Conservation (phyloP, 2,888 invertebrate species). For the Drosophila tanythrix region DNA sequence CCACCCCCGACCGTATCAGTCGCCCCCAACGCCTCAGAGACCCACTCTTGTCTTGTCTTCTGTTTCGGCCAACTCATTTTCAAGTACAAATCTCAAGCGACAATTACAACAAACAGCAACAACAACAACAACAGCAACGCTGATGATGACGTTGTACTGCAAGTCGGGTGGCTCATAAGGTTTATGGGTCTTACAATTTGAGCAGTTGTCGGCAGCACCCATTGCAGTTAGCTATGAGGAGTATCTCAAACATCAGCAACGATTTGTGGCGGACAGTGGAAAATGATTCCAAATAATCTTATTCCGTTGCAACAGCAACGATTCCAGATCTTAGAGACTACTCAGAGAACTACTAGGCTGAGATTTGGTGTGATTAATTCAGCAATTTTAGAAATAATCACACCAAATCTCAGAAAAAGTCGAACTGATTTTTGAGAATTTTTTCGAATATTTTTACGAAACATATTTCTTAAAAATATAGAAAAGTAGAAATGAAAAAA, state of each 20-base stretch:
- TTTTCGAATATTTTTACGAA: neutral
- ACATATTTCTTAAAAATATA: neutral
- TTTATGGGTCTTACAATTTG: constrained; percentile 34
- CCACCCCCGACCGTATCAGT: constrained; percentile 35
- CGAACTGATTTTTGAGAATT: no score
- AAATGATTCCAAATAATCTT: neutral
- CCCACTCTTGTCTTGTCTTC: constrained; percentile 13
- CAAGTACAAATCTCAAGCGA: constrained; percentile 68
- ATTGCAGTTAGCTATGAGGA: neutral
- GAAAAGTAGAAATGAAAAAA: no score
- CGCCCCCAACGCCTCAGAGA: neutral
- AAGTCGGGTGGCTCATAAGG: constrained; percentile 16
- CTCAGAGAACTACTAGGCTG: neutral
- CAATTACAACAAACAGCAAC: constrained; percentile 24
- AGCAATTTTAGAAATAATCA: neutral
- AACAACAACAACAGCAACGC: neutral
- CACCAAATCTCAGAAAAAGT: neutral
- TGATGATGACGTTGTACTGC: constrained; percentile 43
- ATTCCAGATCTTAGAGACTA: neutral
- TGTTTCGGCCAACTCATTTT: constrained; percentile 67
- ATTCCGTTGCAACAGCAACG: neutral
- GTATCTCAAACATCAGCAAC: neutral
- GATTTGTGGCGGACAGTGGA: neutral
- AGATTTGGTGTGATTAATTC: neutral
- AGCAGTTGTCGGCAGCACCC: neutral